Percentiles rank a stretch among this genome's conserved stretches.
Conservation (phyloP, 2,113 vertebrate species). For the Clinocottus analis region DNA sequence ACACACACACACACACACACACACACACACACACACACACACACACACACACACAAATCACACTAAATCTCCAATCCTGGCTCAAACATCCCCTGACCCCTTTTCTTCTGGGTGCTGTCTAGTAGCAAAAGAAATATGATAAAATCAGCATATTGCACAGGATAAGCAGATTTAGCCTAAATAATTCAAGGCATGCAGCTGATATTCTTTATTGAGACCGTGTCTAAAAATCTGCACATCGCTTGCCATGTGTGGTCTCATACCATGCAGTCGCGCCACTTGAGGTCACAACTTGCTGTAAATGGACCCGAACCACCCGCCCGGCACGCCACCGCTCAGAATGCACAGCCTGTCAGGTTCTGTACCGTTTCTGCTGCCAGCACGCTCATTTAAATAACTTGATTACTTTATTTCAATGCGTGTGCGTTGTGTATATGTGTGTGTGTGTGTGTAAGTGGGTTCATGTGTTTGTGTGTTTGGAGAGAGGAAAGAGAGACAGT, state of each 20-base stretch:
- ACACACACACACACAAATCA: slow-evolving; percentile 46
- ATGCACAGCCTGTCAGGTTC: slow-evolving; percentile 65
- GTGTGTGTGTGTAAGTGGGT: slow-evolving; percentile 23
- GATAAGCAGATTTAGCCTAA: slow-evolving; percentile 28
- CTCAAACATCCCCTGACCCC: slow-evolving; percentile 25
- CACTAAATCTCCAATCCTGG: slow-evolving; percentile 41
- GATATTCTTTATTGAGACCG: slow-evolving; percentile 19
- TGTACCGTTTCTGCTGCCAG: slow-evolving; percentile 73
- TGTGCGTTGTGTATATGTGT: slow-evolving; percentile 23
- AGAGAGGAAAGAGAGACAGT: slow-evolving; percentile 29
- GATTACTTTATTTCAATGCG: slow-evolving; percentile 76
- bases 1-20: slow-evolving; percentile 20
- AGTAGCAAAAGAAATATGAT: slow-evolving; percentile 3
- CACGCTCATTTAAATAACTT: slow-evolving; percentile 80
- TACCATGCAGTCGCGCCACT: slow-evolving; percentile 33
- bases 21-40: slow-evolving; percentile 43
- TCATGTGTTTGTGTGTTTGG: slow-evolving; percentile 37
- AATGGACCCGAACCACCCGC: slow-evolving; percentile 56
- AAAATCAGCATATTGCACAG: slow-evolving; percentile 10
- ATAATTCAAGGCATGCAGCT: slow-evolving; percentile 1
- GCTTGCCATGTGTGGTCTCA: slow-evolving; percentile 16
- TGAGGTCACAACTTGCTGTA: slow-evolving; percentile 32
- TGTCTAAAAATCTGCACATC: slow-evolving; percentile 13
- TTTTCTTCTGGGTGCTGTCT: slow-evolving; percentile 13
- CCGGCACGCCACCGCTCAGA: slow-evolving; percentile 38